Evolutionary conservation across 1,140 invertebrate genomes (phyloP), one percentile per base, ranked within the genome.

Genomic region (Contarinia nasturtii): DNA sequence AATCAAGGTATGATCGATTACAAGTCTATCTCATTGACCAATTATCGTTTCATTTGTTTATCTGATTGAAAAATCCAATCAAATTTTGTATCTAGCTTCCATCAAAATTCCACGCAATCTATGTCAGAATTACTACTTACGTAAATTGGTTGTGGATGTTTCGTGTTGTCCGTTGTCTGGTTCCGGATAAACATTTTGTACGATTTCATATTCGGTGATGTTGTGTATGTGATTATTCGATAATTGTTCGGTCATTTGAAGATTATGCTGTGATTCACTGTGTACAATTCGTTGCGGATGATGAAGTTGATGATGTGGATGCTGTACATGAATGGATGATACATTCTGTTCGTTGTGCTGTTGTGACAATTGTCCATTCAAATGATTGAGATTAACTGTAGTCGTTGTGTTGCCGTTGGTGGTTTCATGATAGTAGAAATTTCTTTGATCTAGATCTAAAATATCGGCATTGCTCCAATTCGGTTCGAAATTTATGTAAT

Each of bases 381-480:
- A 22, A 22, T 44, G 11, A 7, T 14, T 22, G 22, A 27, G 12
- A 44, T 27, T 3, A 12, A 14, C 22, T 22, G 19, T 7, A n/a
- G 11, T 33, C 7, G 7, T 33, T 18, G 21, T 17, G 15, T 14
- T 17, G 17, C 11, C n/a, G n/a, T n/a, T n/a, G n/a, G n/a, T 44
- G 22, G 43, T 44, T 27, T 33, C 12, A 44, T n/a, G n/a, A n/a
- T 44, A 27, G 18, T 27, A 44, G 27, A 3, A 44, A 44, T 27
- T 2, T n/a, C 22, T 44, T 19, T 44, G 43, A 44, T 44, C 43
- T 33, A 44, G 22, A 44, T 44, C 43, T n/a, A 44, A 44, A 19
- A 44, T 19, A 27, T 44, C 43, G 10, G 18, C 22, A 44, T 33
- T 44, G 22, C 22, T 33, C 43, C 43, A 44, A 44, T 42, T 12